phyloP scores from a whole-genome alignment of 2,888 invertebrate species.

The Nemotelus nigrinus region DNA sequence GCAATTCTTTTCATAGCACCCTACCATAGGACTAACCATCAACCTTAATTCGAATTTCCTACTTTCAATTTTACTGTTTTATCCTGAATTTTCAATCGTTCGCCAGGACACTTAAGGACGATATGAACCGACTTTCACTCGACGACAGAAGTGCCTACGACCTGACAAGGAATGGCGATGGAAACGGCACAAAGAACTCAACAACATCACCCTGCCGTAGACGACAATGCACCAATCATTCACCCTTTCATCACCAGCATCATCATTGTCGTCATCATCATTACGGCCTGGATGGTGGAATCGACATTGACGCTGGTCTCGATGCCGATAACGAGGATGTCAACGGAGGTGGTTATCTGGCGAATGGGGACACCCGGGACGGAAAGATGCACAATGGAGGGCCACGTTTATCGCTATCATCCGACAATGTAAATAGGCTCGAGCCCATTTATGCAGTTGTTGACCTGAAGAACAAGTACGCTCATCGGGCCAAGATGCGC shows the following conservation, averaged over 20 bases:
- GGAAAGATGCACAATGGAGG: neutral
- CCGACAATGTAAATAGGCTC: constrained; percentile 48
- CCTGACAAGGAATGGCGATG: constrained; percentile 3
- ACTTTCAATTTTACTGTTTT: neutral
- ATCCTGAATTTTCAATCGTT: neutral
- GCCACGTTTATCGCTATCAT: constrained; percentile 46
- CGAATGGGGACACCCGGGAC: constrained; percentile 15
- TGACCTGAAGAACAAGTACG: constrained; percentile 59
- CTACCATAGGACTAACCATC: too few relatives aligned
- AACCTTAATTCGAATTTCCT: neutral
- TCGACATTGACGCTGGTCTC: constrained; percentile 14
- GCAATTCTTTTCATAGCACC: too few relatives aligned
- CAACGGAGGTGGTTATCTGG: constrained; percentile 1
- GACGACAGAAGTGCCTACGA: constrained; percentile 53
- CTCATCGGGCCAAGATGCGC: constrained; percentile 54
- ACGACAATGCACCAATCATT: constrained; percentile 40
- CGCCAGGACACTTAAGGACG: constrained; percentile 53
- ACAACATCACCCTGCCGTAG: constrained; percentile 18
- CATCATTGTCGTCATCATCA: constrained; percentile 21
- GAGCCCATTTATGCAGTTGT: constrained; percentile 60
- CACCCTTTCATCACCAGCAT: constrained; percentile 30
- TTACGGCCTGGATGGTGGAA: constrained; percentile 29
- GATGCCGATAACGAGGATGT: constrained; percentile 42
- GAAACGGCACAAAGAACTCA: constrained; percentile 7
- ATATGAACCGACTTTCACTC: constrained; percentile 55